Conservation (phyloP, 2,113 vertebrate genomes). For the Xenus cinereus region DNA sequence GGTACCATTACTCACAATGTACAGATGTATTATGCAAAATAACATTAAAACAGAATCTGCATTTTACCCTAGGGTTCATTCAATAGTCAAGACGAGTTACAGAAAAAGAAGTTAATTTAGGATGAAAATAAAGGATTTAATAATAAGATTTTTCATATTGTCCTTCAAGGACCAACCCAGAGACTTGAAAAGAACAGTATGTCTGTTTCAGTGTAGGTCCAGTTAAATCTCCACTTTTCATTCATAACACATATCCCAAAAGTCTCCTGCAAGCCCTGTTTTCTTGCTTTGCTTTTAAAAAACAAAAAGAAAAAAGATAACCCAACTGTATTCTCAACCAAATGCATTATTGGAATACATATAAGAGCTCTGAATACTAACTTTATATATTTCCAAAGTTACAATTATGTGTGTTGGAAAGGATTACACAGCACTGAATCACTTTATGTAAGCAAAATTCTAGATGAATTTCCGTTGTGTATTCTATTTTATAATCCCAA, state of each 20-base stretch:
- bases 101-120: conserved; percentile 66
- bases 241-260: neutral
- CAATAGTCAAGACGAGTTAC: conserved; percentile 62
- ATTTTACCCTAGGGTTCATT: conserved; percentile 68
- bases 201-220: neutral
- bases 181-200: neutral
- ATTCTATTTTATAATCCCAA: conserved; percentile 69
- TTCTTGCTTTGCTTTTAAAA: neutral
- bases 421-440: conserved; percentile 42
- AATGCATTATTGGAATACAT: neutral
- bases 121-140: conserved; percentile 60
- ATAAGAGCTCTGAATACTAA: neutral
- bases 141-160: neutral
- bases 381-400: conserved; percentile 24
- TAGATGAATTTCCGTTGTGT: conserved; percentile 57
- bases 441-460: conserved; percentile 67
- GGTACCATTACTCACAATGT: conserved; percentile 61
- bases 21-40: conserved; percentile 71
- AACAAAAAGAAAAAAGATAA: neutral
- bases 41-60: conserved; percentile 64
- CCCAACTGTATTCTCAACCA: neutral
- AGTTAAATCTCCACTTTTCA: neutral
- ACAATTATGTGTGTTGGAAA: conserved; percentile 33
- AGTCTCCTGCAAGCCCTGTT: neutral
- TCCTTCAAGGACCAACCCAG: neutral